These are phyloP conservation scores for Acleris holmiana DNA, from an alignment of 2,888 invertebrate species.

Conservation along the genomic window DNA sequence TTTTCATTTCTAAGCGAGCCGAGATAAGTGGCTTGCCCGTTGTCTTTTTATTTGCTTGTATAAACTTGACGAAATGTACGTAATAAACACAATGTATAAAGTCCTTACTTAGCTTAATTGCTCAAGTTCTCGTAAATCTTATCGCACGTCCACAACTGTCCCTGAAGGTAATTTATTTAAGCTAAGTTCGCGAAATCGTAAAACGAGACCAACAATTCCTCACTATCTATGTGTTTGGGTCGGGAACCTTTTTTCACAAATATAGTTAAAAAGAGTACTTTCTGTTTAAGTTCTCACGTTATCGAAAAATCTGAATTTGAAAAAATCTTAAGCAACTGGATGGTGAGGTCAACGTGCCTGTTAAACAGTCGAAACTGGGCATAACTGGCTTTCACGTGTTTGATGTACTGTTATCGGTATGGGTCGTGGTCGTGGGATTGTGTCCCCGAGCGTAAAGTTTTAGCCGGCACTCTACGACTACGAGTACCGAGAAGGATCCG, in stretches of 20 bases:
- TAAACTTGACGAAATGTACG: conserved; percentile 31
- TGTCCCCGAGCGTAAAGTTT: conserved; percentile 4
- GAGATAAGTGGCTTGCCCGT: conserved; percentile 36
- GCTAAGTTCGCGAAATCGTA: not conserved
- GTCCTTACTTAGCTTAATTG: conserved; percentile 20
- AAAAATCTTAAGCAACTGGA: conserved; percentile 22
- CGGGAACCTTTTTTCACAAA: conserved; percentile 21
- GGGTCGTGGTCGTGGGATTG: not conserved
- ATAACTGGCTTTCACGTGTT: conserved; percentile 14
- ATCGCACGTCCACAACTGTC: conserved; percentile 6
- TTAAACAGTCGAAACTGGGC: conserved; percentile 6
- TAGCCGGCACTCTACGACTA: not conserved
- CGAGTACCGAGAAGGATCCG: not conserved
- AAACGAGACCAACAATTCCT: conserved; percentile 10
- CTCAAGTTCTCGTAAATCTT: conserved; percentile 10
- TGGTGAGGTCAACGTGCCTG: conserved; percentile 7
- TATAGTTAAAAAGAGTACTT: conserved; percentile 18
- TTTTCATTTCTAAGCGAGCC: conserved; percentile 32
- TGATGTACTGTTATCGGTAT: not conserved
- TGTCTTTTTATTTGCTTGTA: conserved; percentile 36
- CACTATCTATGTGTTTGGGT: not conserved
- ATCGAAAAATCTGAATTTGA: conserved; percentile 20
- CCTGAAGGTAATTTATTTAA: conserved; percentile 17
- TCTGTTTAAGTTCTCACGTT: conserved; percentile 7
- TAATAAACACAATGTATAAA: conserved; percentile 17